Evolutionary conservation across 2,113 vertebrate genomes (phyloP).

Genomic region (Galeopterus variegatus): DNA sequence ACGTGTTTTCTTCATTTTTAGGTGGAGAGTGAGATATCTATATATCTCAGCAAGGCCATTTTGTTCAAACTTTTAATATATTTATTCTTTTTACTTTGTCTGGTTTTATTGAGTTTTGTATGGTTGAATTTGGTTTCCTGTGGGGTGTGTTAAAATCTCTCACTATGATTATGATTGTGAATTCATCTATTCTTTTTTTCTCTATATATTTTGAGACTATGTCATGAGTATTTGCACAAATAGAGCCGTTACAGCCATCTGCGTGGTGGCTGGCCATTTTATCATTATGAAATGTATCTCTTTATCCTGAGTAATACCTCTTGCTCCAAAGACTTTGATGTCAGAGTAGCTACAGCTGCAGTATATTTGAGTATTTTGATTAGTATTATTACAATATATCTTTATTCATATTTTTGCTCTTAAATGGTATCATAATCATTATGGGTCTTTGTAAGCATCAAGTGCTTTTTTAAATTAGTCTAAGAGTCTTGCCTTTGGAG

Average conservation of each 20-base stretch:
- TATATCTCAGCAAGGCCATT: background rate
- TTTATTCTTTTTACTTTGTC: background rate
- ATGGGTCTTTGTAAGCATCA: background rate
- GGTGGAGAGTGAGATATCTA: background rate
- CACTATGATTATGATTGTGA: background rate
- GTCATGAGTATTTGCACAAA: background rate
- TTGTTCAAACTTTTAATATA: background rate
- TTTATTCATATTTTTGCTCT: background rate
- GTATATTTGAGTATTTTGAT: background rate
- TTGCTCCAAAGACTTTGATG: background rate
- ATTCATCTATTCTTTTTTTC: background rate
- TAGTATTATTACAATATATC: background rate
- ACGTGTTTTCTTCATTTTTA: background rate
- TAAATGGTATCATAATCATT: background rate
- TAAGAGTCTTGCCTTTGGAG: background rate
- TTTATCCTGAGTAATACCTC: background rate
- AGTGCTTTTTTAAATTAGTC: background rate
- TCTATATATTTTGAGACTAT: background rate
- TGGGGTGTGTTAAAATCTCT: background rate
- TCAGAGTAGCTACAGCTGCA: no score
- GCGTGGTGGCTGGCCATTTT: background rate
- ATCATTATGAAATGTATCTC: no score
- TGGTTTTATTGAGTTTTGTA: background rate
- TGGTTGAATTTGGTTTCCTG: background rate
- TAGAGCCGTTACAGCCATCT: background rate